Percentiles rank a stretch among this genome's conserved stretches.
These are phyloP conservation scores for Arion vulgaris DNA, from an alignment of 1,140 invertebrate genomes.

Conservation along the genomic window DNA sequence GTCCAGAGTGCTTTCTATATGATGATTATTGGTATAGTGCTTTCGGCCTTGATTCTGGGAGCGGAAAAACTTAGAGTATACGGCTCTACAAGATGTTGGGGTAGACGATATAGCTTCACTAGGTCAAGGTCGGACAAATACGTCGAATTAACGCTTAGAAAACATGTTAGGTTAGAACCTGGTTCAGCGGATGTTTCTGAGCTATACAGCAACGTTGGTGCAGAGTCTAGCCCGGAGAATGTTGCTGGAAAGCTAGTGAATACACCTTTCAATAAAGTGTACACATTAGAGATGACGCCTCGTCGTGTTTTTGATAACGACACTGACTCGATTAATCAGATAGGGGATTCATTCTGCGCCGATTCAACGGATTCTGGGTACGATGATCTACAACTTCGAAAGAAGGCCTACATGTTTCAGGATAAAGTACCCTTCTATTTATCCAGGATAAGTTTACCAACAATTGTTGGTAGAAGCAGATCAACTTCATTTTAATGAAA, in stretches of 20 bases:
- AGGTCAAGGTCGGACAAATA: neutral
- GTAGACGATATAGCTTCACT: neutral
- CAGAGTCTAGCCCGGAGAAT: neutral
- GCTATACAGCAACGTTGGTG: neutral
- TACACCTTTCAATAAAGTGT: neutral
- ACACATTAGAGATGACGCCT: neutral
- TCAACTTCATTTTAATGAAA: neutral
- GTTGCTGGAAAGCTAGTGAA: neutral
- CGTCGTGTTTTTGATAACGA: neutral
- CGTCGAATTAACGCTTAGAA: neutral
- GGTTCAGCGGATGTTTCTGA: neutral
- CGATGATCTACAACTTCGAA: neutral
- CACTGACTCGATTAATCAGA: neutral
- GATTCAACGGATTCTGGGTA: neutral
- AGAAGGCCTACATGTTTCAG: neutral
- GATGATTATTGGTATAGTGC: slow-evolving; percentile 43
- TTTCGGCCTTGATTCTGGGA: slow-evolving; percentile 23
- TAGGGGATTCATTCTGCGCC: neutral
- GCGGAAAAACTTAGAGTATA: slow-evolving; percentile 26
- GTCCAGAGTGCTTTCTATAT: slow-evolving; percentile 53
- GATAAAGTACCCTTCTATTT: slow-evolving; percentile 5
- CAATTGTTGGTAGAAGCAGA: neutral
- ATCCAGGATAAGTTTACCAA: neutral
- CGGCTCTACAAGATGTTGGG: neutral
- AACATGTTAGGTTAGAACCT: neutral